A percentile compares a stretch with the other conserved stretches of the same genome.
Conservation (phyloP, 1,140 invertebrate species). For the Amyelois transitella region DNA sequence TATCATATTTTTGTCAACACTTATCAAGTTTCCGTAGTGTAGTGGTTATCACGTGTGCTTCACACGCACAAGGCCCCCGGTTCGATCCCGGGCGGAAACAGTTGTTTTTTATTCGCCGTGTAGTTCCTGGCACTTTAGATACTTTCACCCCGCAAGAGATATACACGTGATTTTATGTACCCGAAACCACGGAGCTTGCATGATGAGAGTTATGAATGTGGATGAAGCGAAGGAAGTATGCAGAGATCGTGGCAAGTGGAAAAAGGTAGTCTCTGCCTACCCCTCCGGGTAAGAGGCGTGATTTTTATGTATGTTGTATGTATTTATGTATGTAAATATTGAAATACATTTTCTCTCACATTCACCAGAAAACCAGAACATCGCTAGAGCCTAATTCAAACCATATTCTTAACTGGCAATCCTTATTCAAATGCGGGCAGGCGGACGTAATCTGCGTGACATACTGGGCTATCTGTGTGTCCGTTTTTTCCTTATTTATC, state of each 20-base stretch:
- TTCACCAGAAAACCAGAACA: conserved; percentile 35
- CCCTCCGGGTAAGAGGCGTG: too few species aligned
- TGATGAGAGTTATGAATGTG: too few species aligned
- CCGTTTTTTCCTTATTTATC: conserved; percentile 62
- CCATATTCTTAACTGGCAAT: conserved; percentile 56
- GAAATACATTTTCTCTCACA: too few species aligned
- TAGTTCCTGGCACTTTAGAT: not conserved
- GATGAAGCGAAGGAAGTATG: too few species aligned
- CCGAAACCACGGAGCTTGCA: too few species aligned
- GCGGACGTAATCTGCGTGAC: conserved; percentile 52
- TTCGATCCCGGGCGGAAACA: conserved; percentile 87
- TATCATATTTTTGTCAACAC: too few species aligned
- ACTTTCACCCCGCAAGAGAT: too few species aligned
- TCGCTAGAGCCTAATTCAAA: conserved; percentile 39
- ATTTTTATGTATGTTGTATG: too few species aligned
- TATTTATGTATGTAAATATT: too few species aligned
- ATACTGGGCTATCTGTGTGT: conserved; percentile 52
- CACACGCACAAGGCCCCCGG: conserved; percentile 88
- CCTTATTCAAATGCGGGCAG: conserved; percentile 62
- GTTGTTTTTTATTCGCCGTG: not conserved
- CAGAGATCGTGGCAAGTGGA: too few species aligned
- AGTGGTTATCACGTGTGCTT: conserved; percentile 74
- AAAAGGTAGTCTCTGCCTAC: too few species aligned
- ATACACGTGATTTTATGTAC: too few species aligned
- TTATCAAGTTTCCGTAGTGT: conserved; percentile 69